Evolutionary conservation across 2,113 vertebrate genomes (phyloP).

Genomic region (Lichenostomus cassidix): DNA sequence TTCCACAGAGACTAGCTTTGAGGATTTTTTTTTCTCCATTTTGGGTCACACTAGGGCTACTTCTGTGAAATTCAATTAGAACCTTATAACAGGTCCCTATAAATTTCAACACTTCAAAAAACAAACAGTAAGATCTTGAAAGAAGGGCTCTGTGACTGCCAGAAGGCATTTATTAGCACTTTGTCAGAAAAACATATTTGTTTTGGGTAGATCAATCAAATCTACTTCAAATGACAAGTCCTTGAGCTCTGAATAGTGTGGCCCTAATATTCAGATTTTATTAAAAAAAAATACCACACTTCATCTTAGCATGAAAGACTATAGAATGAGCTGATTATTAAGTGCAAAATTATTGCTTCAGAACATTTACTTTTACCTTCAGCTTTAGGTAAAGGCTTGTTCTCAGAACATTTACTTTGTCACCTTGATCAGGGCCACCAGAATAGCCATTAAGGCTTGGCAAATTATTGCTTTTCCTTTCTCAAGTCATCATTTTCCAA

Average conservation of each 20-base stretch:
- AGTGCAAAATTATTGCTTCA: neutral
- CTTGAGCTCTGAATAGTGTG: conserved; percentile 8
- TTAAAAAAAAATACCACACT: neutral
- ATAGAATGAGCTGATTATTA: neutral
- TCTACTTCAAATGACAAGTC: conserved; percentile 63
- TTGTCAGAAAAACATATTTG: conserved; percentile 67
- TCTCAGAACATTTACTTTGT: conserved; percentile 4
- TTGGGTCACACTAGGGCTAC: conserved; percentile 68
- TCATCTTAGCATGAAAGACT: conserved; percentile 14
- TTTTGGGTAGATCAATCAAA: conserved; percentile 72
- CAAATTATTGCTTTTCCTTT: conserved; percentile 1
- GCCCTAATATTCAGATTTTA: conserved; percentile 32
- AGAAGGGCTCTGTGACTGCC: conserved; percentile 51
- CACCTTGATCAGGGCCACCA: conserved; percentile 1
- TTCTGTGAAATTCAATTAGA: conserved; percentile 82
- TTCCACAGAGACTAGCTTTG: conserved; percentile 56
- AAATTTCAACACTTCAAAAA: conserved; percentile 75
- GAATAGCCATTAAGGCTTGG: neutral
- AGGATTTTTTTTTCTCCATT: neutral
- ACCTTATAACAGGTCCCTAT: conserved; percentile 68
- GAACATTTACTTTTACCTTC: conserved; percentile 42
- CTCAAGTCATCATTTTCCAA: neutral
- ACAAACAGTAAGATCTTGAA: conserved; percentile 72
- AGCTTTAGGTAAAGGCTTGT: neutral
- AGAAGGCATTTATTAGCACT: conserved; percentile 76